Conservation (phyloP, 1,140 invertebrate genomes). For the Melanaphis sacchari region DNA sequence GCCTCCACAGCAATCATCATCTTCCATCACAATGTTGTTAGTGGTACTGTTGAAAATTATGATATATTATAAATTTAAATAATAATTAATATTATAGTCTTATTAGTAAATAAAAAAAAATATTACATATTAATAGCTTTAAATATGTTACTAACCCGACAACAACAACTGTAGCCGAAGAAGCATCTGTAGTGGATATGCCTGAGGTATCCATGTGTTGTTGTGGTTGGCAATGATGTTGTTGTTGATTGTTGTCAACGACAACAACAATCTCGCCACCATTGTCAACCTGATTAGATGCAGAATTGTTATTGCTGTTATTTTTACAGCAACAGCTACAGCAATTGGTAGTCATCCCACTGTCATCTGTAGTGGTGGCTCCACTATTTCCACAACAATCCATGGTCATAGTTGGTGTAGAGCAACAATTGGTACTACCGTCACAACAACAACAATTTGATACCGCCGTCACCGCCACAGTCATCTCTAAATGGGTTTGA, state of each 20-base stretch:
- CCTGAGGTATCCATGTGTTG: not conserved
- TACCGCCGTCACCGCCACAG: not conserved
- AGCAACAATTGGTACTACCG: not conserved
- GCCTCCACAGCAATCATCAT: not conserved
- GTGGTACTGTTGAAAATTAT: not conserved
- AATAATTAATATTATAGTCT: not conserved
- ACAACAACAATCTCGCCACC: not conserved
- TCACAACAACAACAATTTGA: not conserved
- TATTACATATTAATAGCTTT: not conserved
- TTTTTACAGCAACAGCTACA: not conserved
- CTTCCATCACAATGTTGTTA: not conserved
- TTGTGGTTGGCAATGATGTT: not conserved
- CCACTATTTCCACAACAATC: not conserved
- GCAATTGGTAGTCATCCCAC: not conserved
- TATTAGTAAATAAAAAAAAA: not conserved
- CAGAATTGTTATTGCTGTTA: not conserved
- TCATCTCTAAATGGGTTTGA: conserved; percentile 18
- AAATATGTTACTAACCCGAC: conserved; percentile 14
- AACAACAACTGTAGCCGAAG: not conserved
- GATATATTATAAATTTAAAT: not conserved
- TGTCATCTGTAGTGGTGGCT: not conserved
- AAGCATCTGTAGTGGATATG: not conserved
- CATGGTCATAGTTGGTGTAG: not conserved
- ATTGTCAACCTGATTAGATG: not conserved
- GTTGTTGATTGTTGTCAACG: not conserved